Evolutionary conservation across 2,888 invertebrate genomes (phyloP).

Genomic region (Eulithis testata): DNA sequence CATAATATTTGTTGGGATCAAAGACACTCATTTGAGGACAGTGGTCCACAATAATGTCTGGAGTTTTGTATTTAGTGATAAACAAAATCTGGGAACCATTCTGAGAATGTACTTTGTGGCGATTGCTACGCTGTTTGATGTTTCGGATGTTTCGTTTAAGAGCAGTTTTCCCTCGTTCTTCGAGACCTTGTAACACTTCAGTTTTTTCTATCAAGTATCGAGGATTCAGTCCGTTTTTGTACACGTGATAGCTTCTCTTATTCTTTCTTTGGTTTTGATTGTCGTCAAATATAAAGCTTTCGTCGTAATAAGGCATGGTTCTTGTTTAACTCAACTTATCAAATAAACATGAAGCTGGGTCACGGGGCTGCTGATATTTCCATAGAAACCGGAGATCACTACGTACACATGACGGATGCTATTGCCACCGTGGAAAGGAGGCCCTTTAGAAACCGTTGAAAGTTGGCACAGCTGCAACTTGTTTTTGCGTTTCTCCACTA

Average conservation of each 20-base stretch:
- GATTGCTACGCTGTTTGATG: conserved; percentile 70
- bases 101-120: conserved; percentile 58
- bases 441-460: conserved; percentile 76
- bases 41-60: conserved; percentile 71
- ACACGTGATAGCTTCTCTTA: conserved; percentile 80
- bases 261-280: conserved; percentile 78
- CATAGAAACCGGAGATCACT: conserved; percentile 55
- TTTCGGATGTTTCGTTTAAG: conserved; percentile 77
- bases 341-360: conserved; percentile 35
- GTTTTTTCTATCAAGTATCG: conserved; percentile 63
- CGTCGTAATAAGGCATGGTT: conserved; percentile 82
- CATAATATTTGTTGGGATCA: conserved; percentile 70
- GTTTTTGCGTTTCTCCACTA: conserved; percentile 46
- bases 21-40: conserved; percentile 72
- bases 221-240: conserved; percentile 75
- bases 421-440: conserved; percentile 63
- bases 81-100: conserved; percentile 46
- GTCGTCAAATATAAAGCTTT: conserved; percentile 80
- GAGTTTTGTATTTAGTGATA: conserved; percentile 59
- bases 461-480: conserved; percentile 59
- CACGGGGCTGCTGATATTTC: conserved; percentile 51
- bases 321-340: conserved; percentile 18
- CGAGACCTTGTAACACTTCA: conserved; percentile 67
- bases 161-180: conserved; percentile 71
- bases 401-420: conserved; percentile 50